Conservation (phyloP, 37 sponge, comb jelly and placozoan species). For the Axinella damicornis region DNA sequence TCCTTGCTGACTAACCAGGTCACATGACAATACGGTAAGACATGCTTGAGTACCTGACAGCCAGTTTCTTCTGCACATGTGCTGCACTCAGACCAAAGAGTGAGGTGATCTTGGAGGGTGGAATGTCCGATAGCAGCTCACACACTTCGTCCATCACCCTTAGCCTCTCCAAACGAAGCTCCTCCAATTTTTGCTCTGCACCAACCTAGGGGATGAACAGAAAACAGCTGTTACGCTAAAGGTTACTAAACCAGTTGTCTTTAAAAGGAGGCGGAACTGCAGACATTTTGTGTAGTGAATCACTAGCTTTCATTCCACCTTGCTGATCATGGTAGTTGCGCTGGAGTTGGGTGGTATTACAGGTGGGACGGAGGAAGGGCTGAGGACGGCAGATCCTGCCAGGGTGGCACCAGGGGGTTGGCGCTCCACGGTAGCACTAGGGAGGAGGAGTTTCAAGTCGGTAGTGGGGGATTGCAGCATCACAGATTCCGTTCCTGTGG, state of each 20-base stretch:
- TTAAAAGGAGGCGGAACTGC: no score
- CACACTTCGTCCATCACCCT: slow-evolving; percentile 71
- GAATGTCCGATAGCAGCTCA: slow-evolving; percentile 45
- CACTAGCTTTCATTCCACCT: no score
- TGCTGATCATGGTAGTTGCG: no score
- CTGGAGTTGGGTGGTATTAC: not conserved
- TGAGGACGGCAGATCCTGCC: not conserved
- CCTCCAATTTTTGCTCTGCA: no score
- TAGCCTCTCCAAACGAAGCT: slow-evolving; percentile 22
- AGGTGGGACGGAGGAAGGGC: not conserved
- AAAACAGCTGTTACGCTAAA: no score
- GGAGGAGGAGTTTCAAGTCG: no score
- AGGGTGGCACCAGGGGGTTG: not conserved
- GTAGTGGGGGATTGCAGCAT: no score
- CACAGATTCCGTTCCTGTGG: no score
- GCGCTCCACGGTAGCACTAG: not conserved
- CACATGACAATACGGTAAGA: not conserved
- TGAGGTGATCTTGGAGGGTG: slow-evolving; percentile 26
- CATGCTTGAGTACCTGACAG: slow-evolving; percentile 61
- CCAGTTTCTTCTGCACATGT: slow-evolving; percentile 57
- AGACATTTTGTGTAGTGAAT: no score
- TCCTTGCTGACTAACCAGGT: not conserved
- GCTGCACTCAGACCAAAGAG: slow-evolving; percentile 27
- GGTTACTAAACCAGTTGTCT: no score
- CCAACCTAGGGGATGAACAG: no score